Base-by-base conservation (phyloP, 2,888 invertebrate species). In the Troides helena region DNA sequence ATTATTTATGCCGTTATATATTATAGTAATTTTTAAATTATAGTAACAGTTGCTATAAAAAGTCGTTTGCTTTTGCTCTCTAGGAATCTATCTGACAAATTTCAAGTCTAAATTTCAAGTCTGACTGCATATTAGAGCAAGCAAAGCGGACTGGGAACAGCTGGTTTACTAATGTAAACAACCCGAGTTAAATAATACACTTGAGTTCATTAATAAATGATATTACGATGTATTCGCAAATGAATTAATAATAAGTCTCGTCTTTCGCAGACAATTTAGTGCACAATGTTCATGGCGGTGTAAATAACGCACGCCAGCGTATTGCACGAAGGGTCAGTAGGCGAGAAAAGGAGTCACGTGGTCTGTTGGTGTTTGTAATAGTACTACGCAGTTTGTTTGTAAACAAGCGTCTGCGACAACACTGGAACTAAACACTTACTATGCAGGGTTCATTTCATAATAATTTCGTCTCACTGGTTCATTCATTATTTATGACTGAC, bases 351-450 rank as follows among this genome's bases (percentile, higher is more conserved):
- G 18, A 23, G 62, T 58, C 68, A 68, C 62, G 68, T 67, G 67
- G 36, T 62, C 39, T 36, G 25, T n/a, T 30, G 30, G 21, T 61
- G 61, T 61, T 18, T 36, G 43, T 57, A 50, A 46, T 62, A 62
- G 56, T 72, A 67, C 71, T 71, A 64, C 56, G 57, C 10, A 64
- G 61, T 25, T 62, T 67, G 46, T 23, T 46, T 17, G 57, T 25
- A 60, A 69, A 43, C 53, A 63, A 57, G 60, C 53, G 25, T 25
- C 62, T 63, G 57, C 30, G 46, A 53, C 25, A 60, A 25, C 14
- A 63, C 25, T 1, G 64, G 53, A 39, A 53, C 50, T 60, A 64
- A 64, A 68, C 50, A 62, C 57, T 58, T 59, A 58, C 58, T 30
- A 62, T 68, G 58, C 68, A 68, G 36, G 57, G 46, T 58, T 68